A percentile compares a stretch with the other conserved stretches of the same genome.
Evolutionary conservation across 2,797 vertebrate genomes (phyloP).

Genomic region (Danio albolineatus): DNA sequence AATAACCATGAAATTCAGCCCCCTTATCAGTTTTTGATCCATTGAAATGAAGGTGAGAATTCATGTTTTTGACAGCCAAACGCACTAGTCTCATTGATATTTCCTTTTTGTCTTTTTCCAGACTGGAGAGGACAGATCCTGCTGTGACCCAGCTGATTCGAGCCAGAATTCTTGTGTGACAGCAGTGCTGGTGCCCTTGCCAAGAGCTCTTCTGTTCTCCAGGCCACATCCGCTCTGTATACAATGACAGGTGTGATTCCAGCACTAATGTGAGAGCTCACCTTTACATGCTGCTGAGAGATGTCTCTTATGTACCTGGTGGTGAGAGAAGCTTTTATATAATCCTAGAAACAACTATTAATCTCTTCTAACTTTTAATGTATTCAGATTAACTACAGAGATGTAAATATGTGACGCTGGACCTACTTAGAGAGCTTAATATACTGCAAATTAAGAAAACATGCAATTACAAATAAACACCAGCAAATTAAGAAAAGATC

Average conservation of each 20-base stretch:
- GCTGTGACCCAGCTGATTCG: not conserved
- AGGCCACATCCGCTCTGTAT: not conserved
- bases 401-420: not conserved
- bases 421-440: no score
- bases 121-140: not conserved
- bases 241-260: conserved; percentile 33
- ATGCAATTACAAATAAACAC: no score
- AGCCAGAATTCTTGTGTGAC: not conserved
- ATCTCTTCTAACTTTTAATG: not conserved
- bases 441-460: no score
- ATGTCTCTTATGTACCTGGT: not conserved
- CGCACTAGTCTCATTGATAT: not conserved
- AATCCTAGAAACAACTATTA: not conserved
- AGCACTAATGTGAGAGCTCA: conserved; percentile 41
- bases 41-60: not conserved
- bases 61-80: not conserved
- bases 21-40: not conserved
- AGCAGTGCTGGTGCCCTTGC: not conserved
- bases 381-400: not conserved
- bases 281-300: conserved; percentile 32
- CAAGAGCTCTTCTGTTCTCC: conserved; percentile 28
- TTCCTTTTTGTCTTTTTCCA: not conserved
- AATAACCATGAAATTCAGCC: not conserved
- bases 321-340: not conserved
- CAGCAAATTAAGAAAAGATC: no score